Evolutionary conservation across 2,797 vertebrate genomes (phyloP), one percentile per base, ranked within the genome.

Genomic region (Rhinoraja longicauda): DNA sequence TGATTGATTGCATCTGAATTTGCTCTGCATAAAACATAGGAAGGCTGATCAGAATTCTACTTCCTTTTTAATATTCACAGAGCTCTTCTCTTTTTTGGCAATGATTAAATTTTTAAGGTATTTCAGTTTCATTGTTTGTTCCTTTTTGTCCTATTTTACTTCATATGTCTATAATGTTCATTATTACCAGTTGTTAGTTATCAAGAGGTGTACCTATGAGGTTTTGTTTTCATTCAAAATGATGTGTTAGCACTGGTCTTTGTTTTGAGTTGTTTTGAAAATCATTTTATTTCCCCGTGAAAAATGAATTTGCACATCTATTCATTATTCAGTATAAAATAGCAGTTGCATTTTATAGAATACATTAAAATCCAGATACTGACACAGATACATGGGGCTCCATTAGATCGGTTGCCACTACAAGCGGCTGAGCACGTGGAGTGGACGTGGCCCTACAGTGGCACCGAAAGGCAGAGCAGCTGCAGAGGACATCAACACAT

Each of bases 1-100:
- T 88, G n/a, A 84, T 84, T 84, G 53, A 67, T 88, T 88, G 62
- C n/a, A 21, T 88, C n/a, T 36, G 84, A 67, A 88, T 64, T 67
- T 67, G 7, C 84, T 24, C 84, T 32, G 62, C 62, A 88, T 9
- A 1, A 67, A 19, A 62, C 62, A 10, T 88, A 64, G 36, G 64
- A 88, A 8, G n/a, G n/a, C 84, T 88, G 84, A 88, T 88, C 62
- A 24, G 62, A 67, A 88, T 67, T 88, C 62, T 59, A 9, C 32
- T 36, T 88, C 32, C n/a, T 88, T 64, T 67, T 67, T 88, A 64
- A 9, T 88, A 62, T 88, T 88, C 21, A 9, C 62, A 64, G 62
- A 17, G 32, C 59, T 32, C 57, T 36, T 67, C 59, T 67, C 17
- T 64, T 86, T 53, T 29, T 32, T 88, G 17, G 13, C 5, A 19